Evolutionary conservation across 2,888 invertebrate species (phyloP).

Genomic region (Bellardia pandia): DNA sequence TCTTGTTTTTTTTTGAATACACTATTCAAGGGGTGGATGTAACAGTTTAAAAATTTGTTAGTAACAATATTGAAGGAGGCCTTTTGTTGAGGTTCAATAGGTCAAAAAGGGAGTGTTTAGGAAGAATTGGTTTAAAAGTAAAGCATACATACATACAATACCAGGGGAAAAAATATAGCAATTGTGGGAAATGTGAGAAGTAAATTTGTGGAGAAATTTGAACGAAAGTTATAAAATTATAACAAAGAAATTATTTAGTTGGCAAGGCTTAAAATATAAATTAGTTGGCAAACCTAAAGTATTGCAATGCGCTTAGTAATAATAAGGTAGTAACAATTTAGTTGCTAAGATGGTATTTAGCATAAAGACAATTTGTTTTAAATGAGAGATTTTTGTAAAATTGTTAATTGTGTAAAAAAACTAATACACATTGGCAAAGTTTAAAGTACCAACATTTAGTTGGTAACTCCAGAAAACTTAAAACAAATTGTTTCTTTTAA

Average conservation of each 20-base stretch:
- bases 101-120: background rate
- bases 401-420: too few relatives aligned
- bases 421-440: too few relatives aligned
- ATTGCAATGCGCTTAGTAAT: too few relatives aligned
- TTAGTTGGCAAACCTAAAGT: too few relatives aligned
- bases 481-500: too few relatives aligned
- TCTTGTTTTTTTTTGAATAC: conserved; percentile 18
- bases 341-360: too few relatives aligned
- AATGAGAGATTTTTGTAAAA: too few relatives aligned
- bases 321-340: too few relatives aligned
- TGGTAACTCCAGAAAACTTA: too few relatives aligned
- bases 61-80: conserved; percentile 66
- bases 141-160: background rate
- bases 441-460: too few relatives aligned
- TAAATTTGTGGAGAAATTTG: too few relatives aligned
- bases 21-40: conserved; percentile 58
- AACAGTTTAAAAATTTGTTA: conserved; percentile 71
- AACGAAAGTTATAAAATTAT: background rate
- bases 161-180: background rate
- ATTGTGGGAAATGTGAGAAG: background rate
- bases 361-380: too few relatives aligned
- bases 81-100: conserved; percentile 1
- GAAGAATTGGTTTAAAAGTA: background rate
- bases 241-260: background rate
- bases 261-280: background rate